phyloP scores from a whole-genome alignment of 2,888 invertebrate genomes.

The Sinelater perroti region DNA sequence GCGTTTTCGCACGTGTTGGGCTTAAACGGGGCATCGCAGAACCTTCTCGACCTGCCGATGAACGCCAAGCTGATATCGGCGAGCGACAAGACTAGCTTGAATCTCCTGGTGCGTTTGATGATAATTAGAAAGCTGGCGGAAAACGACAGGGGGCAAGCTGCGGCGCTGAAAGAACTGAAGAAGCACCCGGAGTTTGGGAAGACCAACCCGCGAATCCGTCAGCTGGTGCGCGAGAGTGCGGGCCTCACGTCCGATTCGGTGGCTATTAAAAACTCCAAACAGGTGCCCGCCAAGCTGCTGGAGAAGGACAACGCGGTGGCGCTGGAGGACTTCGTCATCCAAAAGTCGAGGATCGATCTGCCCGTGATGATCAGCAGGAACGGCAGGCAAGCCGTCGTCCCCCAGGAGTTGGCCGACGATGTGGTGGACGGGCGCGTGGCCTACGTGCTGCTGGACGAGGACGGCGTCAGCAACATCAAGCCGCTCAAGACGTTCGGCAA shows the following conservation, averaged over 20 bases:
- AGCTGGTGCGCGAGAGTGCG: slow-evolving; percentile 77
- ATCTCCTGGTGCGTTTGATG: slow-evolving; percentile 73
- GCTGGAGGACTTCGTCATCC: slow-evolving; percentile 73
- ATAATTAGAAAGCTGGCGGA: slow-evolving; percentile 78
- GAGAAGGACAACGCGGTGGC: slow-evolving; percentile 77
- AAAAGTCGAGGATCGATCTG: slow-evolving; percentile 66
- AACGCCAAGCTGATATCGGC: slow-evolving; percentile 66
- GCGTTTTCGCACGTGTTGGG: slow-evolving; percentile 76
- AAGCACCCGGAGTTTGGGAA: slow-evolving; percentile 73
- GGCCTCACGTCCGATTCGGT: slow-evolving; percentile 61
- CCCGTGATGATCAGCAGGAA: slow-evolving; percentile 78
- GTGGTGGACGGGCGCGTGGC: slow-evolving; percentile 79
- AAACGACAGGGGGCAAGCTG: slow-evolving; percentile 69
- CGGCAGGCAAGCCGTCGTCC: slow-evolving; percentile 78
- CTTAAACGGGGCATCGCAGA: slow-evolving; percentile 68
- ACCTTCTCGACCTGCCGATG: slow-evolving; percentile 60
- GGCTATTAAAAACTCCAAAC: slow-evolving; percentile 71
- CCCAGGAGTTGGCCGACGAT: slow-evolving; percentile 76
- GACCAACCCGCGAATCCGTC: slow-evolving; percentile 74
- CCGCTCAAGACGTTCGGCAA: slow-evolving; percentile 79
- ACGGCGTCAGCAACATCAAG: slow-evolving; percentile 78
- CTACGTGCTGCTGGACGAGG: slow-evolving; percentile 80
- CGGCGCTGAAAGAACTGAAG: slow-evolving; percentile 70
- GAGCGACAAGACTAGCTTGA: slow-evolving; percentile 68
- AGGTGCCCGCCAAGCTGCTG: slow-evolving; percentile 74